A percentile compares a stretch with the other conserved stretches of the same genome.
These are phyloP conservation scores for Acropternis orthonyx DNA, from an alignment of 2,797 vertebrate species.

Conservation along the genomic window DNA sequence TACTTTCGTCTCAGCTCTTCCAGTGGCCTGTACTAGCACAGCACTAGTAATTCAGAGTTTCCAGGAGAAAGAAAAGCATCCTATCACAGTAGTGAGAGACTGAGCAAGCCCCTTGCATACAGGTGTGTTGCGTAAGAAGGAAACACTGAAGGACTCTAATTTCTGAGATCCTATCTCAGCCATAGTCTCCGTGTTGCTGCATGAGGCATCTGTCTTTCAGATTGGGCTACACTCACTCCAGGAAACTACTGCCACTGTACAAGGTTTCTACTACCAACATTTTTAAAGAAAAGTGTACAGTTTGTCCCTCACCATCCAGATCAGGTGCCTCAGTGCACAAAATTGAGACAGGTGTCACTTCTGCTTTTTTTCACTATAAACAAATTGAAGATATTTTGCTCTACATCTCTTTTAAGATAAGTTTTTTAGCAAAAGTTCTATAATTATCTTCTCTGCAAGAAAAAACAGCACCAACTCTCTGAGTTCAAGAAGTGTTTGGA, in stretches of 20 bases:
- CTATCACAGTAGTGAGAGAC: not conserved
- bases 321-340: not conserved
- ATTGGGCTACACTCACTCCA: not conserved
- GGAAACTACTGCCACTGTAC: not conserved
- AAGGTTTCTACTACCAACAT: not conserved
- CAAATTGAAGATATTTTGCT: not conserved
- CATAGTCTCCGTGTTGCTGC: not conserved
- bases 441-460: not conserved
- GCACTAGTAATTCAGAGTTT: not conserved
- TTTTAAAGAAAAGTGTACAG: not conserved
- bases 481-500: not conserved
- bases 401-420: not conserved
- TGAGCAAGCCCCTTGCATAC: rapidly evolving
- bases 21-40: not conserved
- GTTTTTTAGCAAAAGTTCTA: not conserved
- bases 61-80: not conserved
- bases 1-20: rapidly evolving
- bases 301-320: not conserved
- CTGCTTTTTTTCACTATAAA: not conserved
- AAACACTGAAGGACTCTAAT: not conserved
- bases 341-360: not conserved
- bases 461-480: not conserved
- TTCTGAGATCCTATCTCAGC: not conserved
- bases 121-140: not conserved
- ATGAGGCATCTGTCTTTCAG: not conserved